These are phyloP conservation scores for Drosophila anomelani DNA, from an alignment of 2,888 invertebrate genomes.

Conservation along the genomic window DNA sequence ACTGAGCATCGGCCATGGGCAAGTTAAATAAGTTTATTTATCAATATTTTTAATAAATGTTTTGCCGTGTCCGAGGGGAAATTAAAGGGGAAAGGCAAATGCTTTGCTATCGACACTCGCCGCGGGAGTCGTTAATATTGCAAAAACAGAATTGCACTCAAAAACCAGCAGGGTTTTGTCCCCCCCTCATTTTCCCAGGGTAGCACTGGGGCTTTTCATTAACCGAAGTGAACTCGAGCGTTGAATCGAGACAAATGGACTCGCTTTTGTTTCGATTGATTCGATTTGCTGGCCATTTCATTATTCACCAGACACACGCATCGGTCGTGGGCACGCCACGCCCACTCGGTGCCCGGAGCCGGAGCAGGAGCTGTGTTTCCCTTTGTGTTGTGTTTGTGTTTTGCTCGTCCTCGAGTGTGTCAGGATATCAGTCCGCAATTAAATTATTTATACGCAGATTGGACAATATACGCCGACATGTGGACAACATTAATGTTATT, in stretches of 20 bases:
- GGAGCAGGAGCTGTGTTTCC: neutral
- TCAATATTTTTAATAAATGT: neutral
- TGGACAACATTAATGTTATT: neutral
- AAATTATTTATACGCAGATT: constrained; percentile 21
- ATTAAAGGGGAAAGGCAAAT: neutral
- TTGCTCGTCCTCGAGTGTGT: neutral
- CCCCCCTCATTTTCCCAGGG: constrained; percentile 8
- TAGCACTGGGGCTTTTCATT: constrained; percentile 23
- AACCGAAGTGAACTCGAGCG: constrained; percentile 18
- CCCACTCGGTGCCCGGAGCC: neutral
- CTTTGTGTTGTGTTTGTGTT: neutral
- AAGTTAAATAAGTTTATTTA: neutral
- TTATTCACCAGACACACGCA: constrained; percentile 26
- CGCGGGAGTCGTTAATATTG: constrained; percentile 40
- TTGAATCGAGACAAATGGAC: constrained; percentile 2
- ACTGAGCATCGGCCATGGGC: neutral
- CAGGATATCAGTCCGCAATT: constrained; percentile 19
- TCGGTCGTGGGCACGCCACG: neutral
- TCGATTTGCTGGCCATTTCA: constrained; percentile 19
- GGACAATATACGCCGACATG: constrained; percentile 5
- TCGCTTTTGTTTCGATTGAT: constrained; percentile 3
- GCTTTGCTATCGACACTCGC: constrained; percentile 25
- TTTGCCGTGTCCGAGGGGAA: neutral
- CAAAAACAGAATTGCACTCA: constrained; percentile 25
- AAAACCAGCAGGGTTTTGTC: constrained; percentile 11